phyloP scores from a whole-genome alignment of 2,797 vertebrate species.

The Phrynocephalus guinanensis region DNA sequence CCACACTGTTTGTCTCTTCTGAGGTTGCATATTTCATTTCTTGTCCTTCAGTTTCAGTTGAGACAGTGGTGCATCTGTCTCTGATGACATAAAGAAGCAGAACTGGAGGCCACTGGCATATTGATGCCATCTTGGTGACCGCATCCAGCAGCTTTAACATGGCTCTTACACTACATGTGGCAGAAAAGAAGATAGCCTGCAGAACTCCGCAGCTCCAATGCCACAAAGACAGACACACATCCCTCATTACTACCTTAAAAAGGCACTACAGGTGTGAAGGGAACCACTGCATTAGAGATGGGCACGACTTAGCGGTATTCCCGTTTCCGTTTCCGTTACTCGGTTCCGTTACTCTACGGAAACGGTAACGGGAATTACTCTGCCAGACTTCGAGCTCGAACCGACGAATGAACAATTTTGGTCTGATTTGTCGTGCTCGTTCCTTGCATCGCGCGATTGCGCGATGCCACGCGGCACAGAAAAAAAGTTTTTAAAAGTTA shows the following conservation, averaged over 20 bases:
- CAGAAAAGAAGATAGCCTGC: background rate
- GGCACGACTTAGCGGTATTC: too few relatives aligned
- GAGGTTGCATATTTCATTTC: background rate
- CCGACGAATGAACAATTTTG: too few relatives aligned
- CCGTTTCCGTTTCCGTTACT: too few relatives aligned
- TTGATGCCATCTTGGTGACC: background rate
- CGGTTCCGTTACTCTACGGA: too few relatives aligned
- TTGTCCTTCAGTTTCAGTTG: background rate
- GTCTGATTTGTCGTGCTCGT: too few relatives aligned
- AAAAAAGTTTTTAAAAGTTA: too few relatives aligned
- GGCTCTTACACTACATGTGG: background rate
- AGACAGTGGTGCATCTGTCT: background rate
- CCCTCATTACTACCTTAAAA: background rate
- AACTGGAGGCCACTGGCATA: background rate
- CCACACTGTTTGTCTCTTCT: background rate
- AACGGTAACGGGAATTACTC: too few relatives aligned
- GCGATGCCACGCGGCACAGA: too few relatives aligned
- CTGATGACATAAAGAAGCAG: background rate
- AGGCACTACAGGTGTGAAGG: background rate
- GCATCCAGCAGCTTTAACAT: background rate
- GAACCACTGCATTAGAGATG: background rate
- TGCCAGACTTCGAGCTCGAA: too few relatives aligned
- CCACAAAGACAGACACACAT: background rate
- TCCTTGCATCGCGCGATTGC: too few relatives aligned
- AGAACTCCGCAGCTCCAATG: background rate